phyloP scores from a whole-genome alignment of 2,888 invertebrate species.

The Drosophila pullipes region DNA sequence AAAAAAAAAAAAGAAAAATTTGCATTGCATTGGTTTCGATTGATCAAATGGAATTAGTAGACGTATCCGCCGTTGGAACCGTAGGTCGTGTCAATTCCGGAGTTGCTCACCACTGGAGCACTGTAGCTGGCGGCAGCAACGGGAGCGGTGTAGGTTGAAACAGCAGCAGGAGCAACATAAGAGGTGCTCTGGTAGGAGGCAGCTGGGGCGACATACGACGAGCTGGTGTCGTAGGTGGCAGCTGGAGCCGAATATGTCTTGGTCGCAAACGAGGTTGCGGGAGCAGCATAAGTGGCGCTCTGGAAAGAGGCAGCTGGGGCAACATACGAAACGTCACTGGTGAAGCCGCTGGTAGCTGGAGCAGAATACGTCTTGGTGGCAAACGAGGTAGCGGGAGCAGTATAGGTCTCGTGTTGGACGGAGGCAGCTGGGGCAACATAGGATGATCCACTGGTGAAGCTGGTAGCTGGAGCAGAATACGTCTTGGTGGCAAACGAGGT shows the following conservation, averaged over 20 bases:
- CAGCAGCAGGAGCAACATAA: constrained; percentile 40
- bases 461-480: constrained; percentile 37
- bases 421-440: constrained; percentile 30
- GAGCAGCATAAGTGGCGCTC: background rate
- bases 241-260: constrained; percentile 42
- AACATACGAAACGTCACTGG: constrained; percentile 18
- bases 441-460: constrained; percentile 23
- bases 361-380: constrained; percentile 34
- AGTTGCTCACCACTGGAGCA: constrained; percentile 43
- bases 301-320: constrained; percentile 39
- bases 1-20: constrained; percentile 13
- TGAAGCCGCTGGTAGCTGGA: constrained; percentile 17
- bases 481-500: background rate
- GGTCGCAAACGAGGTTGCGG: background rate
- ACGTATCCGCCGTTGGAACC: constrained; percentile 83
- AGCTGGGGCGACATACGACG: constrained; percentile 20
- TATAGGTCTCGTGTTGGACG: constrained; percentile 9
- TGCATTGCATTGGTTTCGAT: background rate
- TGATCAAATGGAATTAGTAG: constrained; percentile 59
- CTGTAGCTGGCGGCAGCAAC: constrained; percentile 48
- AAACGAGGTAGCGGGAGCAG: constrained; percentile 39
- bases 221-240: background rate
- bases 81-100: constrained; percentile 76
- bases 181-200: constrained; percentile 19
- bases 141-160: constrained; percentile 33